Base-by-base conservation (phyloP, 92 coral and sea anemone species). In the Porites divaricata region DNA sequence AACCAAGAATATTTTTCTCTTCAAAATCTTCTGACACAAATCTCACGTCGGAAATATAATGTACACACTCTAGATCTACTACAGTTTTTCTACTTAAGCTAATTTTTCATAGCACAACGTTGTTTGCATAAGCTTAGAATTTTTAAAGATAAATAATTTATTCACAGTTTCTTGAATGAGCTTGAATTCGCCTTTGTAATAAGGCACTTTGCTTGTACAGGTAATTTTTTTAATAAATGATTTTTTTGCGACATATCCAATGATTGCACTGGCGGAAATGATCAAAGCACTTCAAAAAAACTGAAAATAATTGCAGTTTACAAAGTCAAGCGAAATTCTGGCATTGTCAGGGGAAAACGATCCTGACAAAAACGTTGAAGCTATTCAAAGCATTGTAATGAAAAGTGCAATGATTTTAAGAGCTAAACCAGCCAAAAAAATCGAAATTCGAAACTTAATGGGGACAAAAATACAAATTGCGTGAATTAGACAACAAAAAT, bases 111-210 rank as follows among this genome's bases (percentile, higher is more conserved):
- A 1, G 6, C 59, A 28, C 54, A 48, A 45, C 1, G 23, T 21
- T 78, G 72, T 78, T 64, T 78, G 83, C 70, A 78, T 54, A 49
- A 21, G 84, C 24, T 21, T 66, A 79, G 21, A 14, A 51, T 16
- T 16, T 79, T 52, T 22, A 3, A 52, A 50, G 53, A 67, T 67
- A 79, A 79, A 79, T 79, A 79, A 79, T 79, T 79, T 51, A 79
- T 79, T 49, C 73, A 79, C 67, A n/a, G 51, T 21, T 24, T 53
- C 84, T 67, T 53, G 74, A 67, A 68, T 66, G 24, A 67, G 62
- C 63, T 67, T 73, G 63, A 54, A 67, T 23, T 48, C 73, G 45
- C 22, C 59, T 65, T 9, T 14, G 74, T 50, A 51, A 49, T 24
- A 67, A 68, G 75, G 52, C 49, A 67, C 74, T 25, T 51, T 79